Evolutionary conservation across 2,888 invertebrate species (phyloP).

Genomic region (Synergus itoensis): DNA sequence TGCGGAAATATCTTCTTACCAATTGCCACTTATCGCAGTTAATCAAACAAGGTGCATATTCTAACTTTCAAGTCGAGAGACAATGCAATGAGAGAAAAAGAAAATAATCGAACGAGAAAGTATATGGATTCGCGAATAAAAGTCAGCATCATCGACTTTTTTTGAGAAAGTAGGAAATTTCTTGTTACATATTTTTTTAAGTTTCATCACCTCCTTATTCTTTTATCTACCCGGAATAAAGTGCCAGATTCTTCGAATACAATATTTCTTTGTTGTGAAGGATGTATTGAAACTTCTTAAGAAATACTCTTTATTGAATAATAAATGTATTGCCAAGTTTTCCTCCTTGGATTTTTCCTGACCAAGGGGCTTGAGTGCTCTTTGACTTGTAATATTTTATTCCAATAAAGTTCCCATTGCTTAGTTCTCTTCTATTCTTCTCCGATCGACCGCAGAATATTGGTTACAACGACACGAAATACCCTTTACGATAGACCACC

Average conservation of each 20-base stretch:
- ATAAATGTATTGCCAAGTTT: conserved; percentile 18
- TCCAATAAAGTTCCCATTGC: conserved; percentile 1
- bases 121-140: background rate
- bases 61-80: conserved; percentile 40
- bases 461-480: conserved; percentile 53
- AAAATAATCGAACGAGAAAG: background rate
- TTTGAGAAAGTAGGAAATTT: background rate
- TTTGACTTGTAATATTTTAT: conserved; percentile 26
- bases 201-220: background rate
- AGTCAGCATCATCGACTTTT: background rate
- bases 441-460: conserved; percentile 46
- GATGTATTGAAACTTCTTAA: conserved; percentile 5
- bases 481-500: conserved; percentile 47
- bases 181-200: background rate
- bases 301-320: conserved; percentile 10
- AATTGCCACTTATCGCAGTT: conserved; percentile 50
- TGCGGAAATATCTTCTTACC: conserved; percentile 46
- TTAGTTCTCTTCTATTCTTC: background rate
- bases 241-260: background rate
- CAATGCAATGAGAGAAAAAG: background rate
- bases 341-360: background rate
- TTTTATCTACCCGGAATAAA: background rate
- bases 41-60: conserved; percentile 49
- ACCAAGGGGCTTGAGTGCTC: conserved; percentile 41
- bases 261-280: conserved; percentile 16